Evolutionary conservation across 2,797 vertebrate genomes (phyloP), one percentile per base, ranked within the genome.

Genomic region (Luscinia luscinia): DNA sequence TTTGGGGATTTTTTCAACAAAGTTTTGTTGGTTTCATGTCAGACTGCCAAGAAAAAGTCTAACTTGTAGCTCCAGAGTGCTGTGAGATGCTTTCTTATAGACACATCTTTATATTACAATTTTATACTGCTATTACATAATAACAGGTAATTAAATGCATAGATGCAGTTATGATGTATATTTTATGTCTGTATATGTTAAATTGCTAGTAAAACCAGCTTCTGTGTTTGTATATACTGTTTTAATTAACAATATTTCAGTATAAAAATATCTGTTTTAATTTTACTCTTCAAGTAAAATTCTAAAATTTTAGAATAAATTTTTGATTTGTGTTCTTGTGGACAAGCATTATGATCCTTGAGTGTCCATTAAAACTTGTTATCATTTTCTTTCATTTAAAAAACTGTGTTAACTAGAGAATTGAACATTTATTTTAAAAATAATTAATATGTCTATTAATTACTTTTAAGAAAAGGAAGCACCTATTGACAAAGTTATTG

Each of bases 1-100:
- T 55, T 54, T 21, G 11, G 13, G 1, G 2, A 0, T 21, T 51
- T 40, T 55, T 59, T 51, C 12, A 2, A 22, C 2, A 26, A 72
- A 76, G 27, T 62, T 49, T 62, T 4, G 3, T 73, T 73, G 76
- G 2, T 43, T 76, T 66, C 6, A 27, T 69, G 14, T 77, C 55
- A 69, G 30, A 46, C 4, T 57, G 9, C 12, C 28, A 64, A 43
- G 32, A 63, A 82, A 81, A 76, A 20, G 0, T 70, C 14, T 46
- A 51, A 57, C 17, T 55, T 70, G 8, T 43, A 55, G 18, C 6
- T 51, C 8, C 19, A 46, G 52, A 62, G 40, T 36, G 4, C 6
- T 62, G 8, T 62, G 27, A 22, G 9, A 4, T 62, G 51, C 13
- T 45, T 79, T 36, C 34, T 68, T 21, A 41, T 54, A 30, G 9